These are phyloP conservation scores for Pocillopora grandis DNA, from an alignment of 92 coral and sea anemone genomes.

Conservation along the genomic window DNA sequence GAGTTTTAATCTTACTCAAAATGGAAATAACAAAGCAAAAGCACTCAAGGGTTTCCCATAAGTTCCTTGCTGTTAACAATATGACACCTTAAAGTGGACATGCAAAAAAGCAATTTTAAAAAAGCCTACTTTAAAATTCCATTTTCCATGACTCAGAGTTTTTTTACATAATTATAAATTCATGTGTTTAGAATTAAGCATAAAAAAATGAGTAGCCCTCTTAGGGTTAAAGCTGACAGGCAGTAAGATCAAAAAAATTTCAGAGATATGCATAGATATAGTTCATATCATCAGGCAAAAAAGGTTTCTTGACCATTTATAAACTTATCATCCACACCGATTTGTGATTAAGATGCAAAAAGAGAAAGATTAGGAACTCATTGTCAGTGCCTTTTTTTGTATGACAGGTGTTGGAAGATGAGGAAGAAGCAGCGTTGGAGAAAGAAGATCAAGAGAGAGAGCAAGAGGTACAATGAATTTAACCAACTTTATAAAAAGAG, in stretches of 20 bases:
- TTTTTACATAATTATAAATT: background rate
- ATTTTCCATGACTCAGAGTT: background rate
- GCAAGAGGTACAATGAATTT: constrained; percentile 59
- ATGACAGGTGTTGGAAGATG: constrained; percentile 83
- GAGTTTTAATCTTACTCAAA: background rate
- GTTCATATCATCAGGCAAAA: too few species aligned
- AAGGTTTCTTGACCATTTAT: too few species aligned
- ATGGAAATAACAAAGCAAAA: background rate
- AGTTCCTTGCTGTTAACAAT: background rate
- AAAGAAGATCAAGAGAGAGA: constrained; percentile 96
- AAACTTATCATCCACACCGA: too few species aligned
- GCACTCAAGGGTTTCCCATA: background rate
- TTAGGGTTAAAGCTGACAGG: too few species aligned
- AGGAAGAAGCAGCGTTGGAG: constrained; percentile 88
- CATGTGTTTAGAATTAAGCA: background rate
- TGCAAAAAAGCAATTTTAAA: background rate
- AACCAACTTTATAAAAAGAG: background rate
- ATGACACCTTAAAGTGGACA: background rate
- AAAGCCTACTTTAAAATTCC: background rate
- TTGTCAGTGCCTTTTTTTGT: background rate
- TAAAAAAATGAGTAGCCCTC: background rate
- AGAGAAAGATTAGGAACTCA: too few species aligned
- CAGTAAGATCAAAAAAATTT: too few species aligned
- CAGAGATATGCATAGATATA: too few species aligned
- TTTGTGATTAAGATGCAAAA: too few species aligned